These are phyloP conservation scores for Drosophila gunungcola DNA, from an alignment of 1,140 invertebrate species.

Conservation along the genomic window DNA sequence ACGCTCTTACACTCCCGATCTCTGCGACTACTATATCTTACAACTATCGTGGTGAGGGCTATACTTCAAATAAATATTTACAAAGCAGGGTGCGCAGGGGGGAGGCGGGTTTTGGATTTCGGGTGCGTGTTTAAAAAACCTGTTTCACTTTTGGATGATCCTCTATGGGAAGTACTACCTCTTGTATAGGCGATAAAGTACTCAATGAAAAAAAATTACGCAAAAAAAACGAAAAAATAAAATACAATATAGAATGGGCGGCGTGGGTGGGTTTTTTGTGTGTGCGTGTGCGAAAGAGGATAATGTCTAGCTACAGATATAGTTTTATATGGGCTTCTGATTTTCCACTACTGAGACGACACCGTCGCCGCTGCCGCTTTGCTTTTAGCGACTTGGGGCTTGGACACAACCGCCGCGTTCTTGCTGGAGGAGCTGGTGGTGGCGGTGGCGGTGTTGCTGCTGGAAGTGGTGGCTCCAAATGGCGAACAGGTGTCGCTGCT, in stretches of 20 bases:
- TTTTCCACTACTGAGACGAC: conserved; percentile 25
- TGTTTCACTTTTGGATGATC: conserved; percentile 11
- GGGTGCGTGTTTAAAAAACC: conserved; percentile 1
- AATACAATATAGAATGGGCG: conserved; percentile 28
- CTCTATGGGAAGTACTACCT: conserved; percentile 8
- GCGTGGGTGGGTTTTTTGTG: background rate
- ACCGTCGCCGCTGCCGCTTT: conserved; percentile 35
- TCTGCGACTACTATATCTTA: conserved; percentile 58
- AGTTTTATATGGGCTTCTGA: conserved; percentile 2
- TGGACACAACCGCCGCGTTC: conserved; percentile 2
- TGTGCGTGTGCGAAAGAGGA: conserved; percentile 10
- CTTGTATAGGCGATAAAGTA: background rate
- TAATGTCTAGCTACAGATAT: conserved; percentile 35
- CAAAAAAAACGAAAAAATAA: conserved; percentile 30
- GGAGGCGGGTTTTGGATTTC: background rate
- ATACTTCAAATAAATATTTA: conserved; percentile 80
- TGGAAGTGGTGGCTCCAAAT: conserved; percentile 44
- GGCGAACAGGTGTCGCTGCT: conserved; percentile 58
- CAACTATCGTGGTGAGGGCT: conserved; percentile 37
- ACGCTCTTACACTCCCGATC: conserved; percentile 21
- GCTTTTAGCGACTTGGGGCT: conserved; percentile 40
- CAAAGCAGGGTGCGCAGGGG: conserved; percentile 46
- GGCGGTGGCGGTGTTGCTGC: conserved; percentile 8
- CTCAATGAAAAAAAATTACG: conserved; percentile 3
- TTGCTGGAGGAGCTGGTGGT: conserved; percentile 21